These are phyloP conservation scores for Corbicula japonica DNA, from an alignment of 2,888 invertebrate genomes.

Conservation along the genomic window DNA sequence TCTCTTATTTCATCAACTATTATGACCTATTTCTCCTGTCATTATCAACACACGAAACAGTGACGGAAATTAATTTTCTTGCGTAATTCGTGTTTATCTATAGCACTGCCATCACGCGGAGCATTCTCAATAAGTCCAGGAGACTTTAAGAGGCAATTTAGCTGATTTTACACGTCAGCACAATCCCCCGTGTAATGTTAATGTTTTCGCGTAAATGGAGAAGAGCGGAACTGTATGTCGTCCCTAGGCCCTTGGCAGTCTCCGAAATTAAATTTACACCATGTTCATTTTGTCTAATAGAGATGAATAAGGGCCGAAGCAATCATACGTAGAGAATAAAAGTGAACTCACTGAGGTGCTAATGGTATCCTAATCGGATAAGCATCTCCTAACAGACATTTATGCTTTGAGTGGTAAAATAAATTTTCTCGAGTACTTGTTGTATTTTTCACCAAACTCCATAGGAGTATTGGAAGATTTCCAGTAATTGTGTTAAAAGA, in stretches of 20 bases:
- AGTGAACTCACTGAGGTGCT: slow-evolving; percentile 57
- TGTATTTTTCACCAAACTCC: slow-evolving; percentile 51
- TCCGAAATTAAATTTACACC: slow-evolving; percentile 65
- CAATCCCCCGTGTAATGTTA: slow-evolving; percentile 53
- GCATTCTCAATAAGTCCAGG: slow-evolving; percentile 56
- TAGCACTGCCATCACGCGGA: slow-evolving; percentile 51
- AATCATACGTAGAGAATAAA: slow-evolving; percentile 53
- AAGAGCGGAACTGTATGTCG: slow-evolving; percentile 36
- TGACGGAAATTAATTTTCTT: slow-evolving; percentile 66
- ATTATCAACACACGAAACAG: slow-evolving; percentile 44
- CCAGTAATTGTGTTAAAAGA: slow-evolving; percentile 40
- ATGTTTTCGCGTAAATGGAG: slow-evolving; percentile 64
- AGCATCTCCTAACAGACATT: slow-evolving; percentile 58
- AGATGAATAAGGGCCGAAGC: slow-evolving; percentile 57
- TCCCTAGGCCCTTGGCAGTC: slow-evolving; percentile 57
- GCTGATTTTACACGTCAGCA: slow-evolving; percentile 51
- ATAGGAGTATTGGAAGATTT: slow-evolving; percentile 54
- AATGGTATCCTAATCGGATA: slow-evolving; percentile 60
- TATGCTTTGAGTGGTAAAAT: slow-evolving; percentile 51
- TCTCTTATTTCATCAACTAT: slow-evolving; percentile 52
- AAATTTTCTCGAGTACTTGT: slow-evolving; percentile 54
- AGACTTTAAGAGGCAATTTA: slow-evolving; percentile 48
- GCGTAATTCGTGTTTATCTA: slow-evolving; percentile 66
- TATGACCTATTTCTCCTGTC: slow-evolving; percentile 55
- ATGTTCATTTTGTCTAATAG: slow-evolving; percentile 60